Conservation (phyloP, 2,888 invertebrate genomes). For the Polymixis lichenea region DNA sequence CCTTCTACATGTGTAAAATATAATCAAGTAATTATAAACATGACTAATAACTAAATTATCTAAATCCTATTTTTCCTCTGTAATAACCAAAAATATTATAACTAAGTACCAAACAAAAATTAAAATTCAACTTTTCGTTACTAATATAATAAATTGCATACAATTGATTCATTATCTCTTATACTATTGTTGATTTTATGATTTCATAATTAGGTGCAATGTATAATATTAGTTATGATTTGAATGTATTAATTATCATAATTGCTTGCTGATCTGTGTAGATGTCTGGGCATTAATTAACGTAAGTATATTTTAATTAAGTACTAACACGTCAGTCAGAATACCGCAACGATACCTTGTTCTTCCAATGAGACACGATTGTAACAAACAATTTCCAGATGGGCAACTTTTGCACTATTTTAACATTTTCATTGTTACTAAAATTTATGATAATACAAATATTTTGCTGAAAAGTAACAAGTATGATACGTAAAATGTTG, state of each 20-base stretch:
- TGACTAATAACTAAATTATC: neutral
- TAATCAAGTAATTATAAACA: constrained; percentile 7
- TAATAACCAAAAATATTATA: neutral
- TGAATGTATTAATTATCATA: constrained; percentile 40
- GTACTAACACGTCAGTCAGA: neutral
- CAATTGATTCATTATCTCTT: constrained; percentile 8
- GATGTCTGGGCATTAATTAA: constrained; percentile 12
- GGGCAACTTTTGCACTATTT: neutral
- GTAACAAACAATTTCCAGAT: neutral
- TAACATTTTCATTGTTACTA: neutral
- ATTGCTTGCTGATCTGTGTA: neutral
- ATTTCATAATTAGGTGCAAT: constrained; percentile 28
- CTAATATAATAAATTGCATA: constrained; percentile 15
- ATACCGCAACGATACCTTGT: neutral
- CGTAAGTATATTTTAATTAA: neutral
- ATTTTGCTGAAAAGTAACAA: neutral
- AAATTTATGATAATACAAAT: neutral
- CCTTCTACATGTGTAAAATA: neutral
- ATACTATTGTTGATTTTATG: neutral
- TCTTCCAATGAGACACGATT: neutral
- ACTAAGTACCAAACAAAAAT: neutral
- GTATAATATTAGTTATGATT: constrained; percentile 16
- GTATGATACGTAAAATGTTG: neutral
- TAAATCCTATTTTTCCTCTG: neutral
- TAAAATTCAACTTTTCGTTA: neutral